These are phyloP conservation scores for Sardinella longiceps DNA, from an alignment of 2,797 vertebrate genomes.

Conservation along the genomic window DNA sequence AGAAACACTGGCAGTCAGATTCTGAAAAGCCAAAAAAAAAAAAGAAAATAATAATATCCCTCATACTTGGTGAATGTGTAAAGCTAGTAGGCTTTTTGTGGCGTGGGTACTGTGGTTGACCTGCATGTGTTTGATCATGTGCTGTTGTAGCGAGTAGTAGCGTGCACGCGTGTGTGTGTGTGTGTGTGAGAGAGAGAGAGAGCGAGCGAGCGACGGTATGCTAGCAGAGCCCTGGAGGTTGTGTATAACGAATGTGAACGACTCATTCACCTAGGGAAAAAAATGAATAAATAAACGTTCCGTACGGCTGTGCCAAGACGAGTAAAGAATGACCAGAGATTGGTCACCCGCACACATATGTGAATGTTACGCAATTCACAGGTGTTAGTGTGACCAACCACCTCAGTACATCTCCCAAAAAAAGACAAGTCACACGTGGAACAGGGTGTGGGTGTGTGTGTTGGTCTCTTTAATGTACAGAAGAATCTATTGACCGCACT, in stretches of 20 bases:
- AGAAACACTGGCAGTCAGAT: conserved; percentile 9
- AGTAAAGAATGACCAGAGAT: not conserved
- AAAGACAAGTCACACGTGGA: not conserved
- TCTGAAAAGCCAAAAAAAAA: not conserved
- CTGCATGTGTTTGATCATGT: conserved; percentile 24
- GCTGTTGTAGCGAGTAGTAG: not conserved
- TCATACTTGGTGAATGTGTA: conserved; percentile 20
- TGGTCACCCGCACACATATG: not conserved
- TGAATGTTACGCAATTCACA: not conserved
- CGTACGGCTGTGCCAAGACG: not conserved
- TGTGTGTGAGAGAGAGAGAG: not conserved
- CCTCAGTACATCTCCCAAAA: not conserved
- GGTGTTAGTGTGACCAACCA: not conserved
- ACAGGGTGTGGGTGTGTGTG: not conserved
- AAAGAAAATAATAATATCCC: not conserved
- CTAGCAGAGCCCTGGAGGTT: not conserved
- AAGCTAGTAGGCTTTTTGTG: conserved; percentile 20
- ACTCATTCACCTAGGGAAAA: not conserved
- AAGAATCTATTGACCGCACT: not conserved
- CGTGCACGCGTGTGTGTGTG: not conserved
- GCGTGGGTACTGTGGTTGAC: not conserved
- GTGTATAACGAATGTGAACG: not conserved
- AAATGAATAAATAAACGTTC: not conserved
- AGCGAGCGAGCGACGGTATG: not conserved
- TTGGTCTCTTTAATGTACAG: not conserved